Evolutionary conservation across 53 echinoderm and acorn worm genomes (phyloP).

Genomic region (Antedon mediterranea): DNA sequence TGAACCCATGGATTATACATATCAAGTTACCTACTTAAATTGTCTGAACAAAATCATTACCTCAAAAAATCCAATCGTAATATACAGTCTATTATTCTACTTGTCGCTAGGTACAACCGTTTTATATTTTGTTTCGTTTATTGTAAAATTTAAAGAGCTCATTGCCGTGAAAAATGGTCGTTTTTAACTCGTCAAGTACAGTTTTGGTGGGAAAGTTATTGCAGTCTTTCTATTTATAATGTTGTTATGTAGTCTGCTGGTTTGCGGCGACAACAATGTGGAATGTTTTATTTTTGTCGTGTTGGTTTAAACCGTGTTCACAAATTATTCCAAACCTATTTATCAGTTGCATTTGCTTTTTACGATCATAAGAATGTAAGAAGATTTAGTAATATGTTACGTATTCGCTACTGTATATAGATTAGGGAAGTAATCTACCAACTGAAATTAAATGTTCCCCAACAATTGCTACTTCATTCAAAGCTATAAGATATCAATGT

Average conservation of each 20-base stretch:
- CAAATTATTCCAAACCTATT: too few relatives aligned
- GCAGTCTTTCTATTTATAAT: background rate
- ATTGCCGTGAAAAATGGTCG: background rate
- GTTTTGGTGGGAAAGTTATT: background rate
- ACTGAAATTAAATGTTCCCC: too few relatives aligned
- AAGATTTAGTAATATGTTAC: too few relatives aligned
- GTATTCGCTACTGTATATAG: too few relatives aligned
- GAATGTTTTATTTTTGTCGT: too few relatives aligned
- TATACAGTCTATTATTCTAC: background rate
- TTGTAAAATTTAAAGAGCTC: background rate
- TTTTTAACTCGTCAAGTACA: background rate
- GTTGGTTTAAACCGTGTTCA: too few relatives aligned
- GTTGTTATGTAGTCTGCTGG: background rate
- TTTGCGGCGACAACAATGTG: background rate
- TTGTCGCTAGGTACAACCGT: background rate
- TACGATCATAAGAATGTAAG: too few relatives aligned
- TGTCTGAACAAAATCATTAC: background rate
- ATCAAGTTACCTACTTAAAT: background rate
- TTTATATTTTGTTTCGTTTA: background rate
- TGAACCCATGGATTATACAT: background rate
- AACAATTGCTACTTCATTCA: too few relatives aligned
- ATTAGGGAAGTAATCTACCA: too few relatives aligned
- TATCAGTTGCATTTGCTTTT: too few relatives aligned
- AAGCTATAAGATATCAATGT: too few relatives aligned
- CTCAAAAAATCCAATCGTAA: background rate